phyloP scores from a whole-genome alignment of 2,797 vertebrate genomes.

The Sebastes jordani region DNA sequence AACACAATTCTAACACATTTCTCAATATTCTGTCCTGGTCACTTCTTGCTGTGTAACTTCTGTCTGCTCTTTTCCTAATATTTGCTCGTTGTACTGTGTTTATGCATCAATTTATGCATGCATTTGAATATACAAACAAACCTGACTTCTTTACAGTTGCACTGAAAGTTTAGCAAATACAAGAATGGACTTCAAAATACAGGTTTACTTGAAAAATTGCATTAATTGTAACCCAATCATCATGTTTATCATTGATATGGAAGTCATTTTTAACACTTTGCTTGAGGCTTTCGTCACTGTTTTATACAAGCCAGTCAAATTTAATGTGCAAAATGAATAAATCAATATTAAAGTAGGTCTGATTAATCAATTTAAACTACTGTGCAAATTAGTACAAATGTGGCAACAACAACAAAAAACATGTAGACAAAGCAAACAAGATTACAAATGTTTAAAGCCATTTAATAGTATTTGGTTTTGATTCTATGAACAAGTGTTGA shows the following conservation, averaged over 20 bases:
- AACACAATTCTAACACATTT: conserved; percentile 45
- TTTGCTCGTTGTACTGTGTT: conserved; percentile 41
- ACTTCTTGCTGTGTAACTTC: conserved; percentile 39
- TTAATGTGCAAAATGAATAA: conserved; percentile 14
- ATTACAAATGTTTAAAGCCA: neutral
- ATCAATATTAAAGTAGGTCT: neutral
- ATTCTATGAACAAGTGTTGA: neutral
- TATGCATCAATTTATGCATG: conserved; percentile 29
- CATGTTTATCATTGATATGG: conserved; percentile 30
- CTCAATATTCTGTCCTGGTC: conserved; percentile 48
- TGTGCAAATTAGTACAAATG: neutral
- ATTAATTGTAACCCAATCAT: conserved; percentile 11
- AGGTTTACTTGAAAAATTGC: conserved; percentile 25
- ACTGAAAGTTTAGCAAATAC: conserved; percentile 2
- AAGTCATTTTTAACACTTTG: conserved; percentile 12
- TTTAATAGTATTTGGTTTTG: conserved; percentile 3
- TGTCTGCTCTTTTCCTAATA: conserved; percentile 34
- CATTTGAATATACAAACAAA: conserved; percentile 36
- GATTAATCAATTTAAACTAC: neutral
- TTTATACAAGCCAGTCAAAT: neutral
- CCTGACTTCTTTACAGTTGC: neutral
- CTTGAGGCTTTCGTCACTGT: neutral
- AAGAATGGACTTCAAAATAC: conserved; percentile 18
- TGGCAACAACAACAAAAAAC: neutral
- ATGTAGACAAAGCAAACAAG: neutral